Evolutionary conservation across 2,797 vertebrate genomes (phyloP).

Genomic region (Malacoraja senta): DNA sequence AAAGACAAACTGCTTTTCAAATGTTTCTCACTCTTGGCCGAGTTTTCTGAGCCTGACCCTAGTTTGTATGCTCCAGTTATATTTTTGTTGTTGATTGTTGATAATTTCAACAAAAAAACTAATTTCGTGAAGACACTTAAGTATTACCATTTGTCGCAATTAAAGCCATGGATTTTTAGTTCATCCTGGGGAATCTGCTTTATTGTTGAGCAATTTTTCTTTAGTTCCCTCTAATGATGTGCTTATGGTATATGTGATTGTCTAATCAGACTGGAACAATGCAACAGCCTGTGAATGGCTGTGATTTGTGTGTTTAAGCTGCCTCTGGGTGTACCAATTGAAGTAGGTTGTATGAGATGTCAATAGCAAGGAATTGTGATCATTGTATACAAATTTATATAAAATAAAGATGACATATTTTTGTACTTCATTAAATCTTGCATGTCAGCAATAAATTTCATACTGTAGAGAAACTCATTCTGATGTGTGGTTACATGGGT

Average conservation of each 20-base stretch:
- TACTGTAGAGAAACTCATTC: conserved; percentile 66
- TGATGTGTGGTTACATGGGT: conserved; percentile 36
- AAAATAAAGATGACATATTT: conserved; percentile 83
- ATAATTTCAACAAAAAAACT: conserved; percentile 12
- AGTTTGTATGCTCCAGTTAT: conserved; percentile 11
- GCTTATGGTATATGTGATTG: conserved; percentile 41
- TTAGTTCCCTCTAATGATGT: conserved; percentile 39
- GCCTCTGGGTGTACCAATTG: conserved; percentile 48
- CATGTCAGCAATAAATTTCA: conserved; percentile 95
- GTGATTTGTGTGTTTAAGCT: conserved; percentile 53
- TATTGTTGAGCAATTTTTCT: conserved; percentile 42
- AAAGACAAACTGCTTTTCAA: not conserved
- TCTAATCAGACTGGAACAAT: conserved; percentile 48
- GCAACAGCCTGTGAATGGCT: conserved; percentile 47
- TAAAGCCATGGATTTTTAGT: conserved; percentile 30
- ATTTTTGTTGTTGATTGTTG: conserved; percentile 11
- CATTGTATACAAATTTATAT: conserved; percentile 76
- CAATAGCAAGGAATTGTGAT: conserved; percentile 48
- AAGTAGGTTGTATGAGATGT: conserved; percentile 38
- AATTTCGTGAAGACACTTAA: conserved; percentile 25
- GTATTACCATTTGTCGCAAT: conserved; percentile 16
- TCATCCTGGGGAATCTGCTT: conserved; percentile 47
- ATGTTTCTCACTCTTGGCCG: conserved; percentile 12
- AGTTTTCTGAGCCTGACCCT: conserved; percentile 33
- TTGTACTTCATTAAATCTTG: conserved; percentile 95